A percentile compares a stretch with the other conserved stretches of the same genome.
Conservation (phyloP, 2,888 invertebrate species). For the Aporophyla lueneburgensis region DNA sequence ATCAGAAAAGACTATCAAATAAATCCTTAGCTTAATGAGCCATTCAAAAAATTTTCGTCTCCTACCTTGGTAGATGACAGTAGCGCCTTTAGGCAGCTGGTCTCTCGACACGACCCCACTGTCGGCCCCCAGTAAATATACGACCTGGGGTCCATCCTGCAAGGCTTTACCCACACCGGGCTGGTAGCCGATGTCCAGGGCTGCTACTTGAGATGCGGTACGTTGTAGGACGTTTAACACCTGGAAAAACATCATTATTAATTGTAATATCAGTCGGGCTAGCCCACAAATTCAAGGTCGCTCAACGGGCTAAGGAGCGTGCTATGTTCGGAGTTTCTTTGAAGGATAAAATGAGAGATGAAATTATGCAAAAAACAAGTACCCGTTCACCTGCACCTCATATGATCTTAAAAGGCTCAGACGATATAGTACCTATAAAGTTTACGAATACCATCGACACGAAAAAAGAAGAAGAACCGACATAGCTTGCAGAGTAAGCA, state of each 20-base stretch:
- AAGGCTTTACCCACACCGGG: conserved; percentile 92
- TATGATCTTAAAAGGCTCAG: too few species aligned
- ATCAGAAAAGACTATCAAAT: neutral
- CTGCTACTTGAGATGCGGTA: conserved; percentile 98
- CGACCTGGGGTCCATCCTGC: conserved; percentile 94
- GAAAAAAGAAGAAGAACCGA: too few species aligned
- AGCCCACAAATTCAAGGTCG: too few species aligned
- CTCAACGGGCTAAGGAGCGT: too few species aligned
- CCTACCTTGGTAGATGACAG: conserved; percentile 96
- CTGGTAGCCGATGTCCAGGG: conserved; percentile 98
- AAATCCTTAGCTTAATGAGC: neutral
- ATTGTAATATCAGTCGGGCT: too few species aligned
- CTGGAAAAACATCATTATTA: conserved; percentile 83
- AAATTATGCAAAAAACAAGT: too few species aligned
- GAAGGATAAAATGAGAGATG: too few species aligned
- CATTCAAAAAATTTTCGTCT: neutral
- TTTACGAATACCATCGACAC: too few species aligned
- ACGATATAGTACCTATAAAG: too few species aligned
- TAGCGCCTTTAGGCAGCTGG: conserved; percentile 95
- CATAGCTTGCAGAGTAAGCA: too few species aligned
- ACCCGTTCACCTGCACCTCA: too few species aligned
- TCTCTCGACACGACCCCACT: conserved; percentile 94
- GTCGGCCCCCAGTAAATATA: conserved; percentile 98
- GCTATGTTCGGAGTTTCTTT: too few species aligned
- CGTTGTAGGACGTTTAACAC: conserved; percentile 98